Percentiles rank a stretch among this genome's conserved stretches.
Evolutionary conservation across 2,888 invertebrate genomes (phyloP).

Genomic region (Notocelia uddmanniana): DNA sequence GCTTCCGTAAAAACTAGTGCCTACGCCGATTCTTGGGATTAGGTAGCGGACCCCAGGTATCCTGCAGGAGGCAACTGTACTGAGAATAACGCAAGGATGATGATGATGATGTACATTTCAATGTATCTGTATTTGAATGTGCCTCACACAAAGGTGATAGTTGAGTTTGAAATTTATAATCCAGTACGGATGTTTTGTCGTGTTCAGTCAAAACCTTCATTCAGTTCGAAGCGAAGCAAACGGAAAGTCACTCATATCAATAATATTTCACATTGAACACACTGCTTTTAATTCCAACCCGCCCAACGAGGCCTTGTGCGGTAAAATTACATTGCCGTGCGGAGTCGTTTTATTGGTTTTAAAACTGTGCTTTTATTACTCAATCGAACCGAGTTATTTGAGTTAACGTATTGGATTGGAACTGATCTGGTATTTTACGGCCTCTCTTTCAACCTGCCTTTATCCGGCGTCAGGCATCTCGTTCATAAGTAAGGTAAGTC

Average conservation of each 20-base stretch:
- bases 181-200: too few species aligned
- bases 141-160: too few species aligned
- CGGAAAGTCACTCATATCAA: not conserved
- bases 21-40: too few species aligned
- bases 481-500: too few species aligned
- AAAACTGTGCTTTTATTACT: slow-evolving; percentile 36
- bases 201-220: too few species aligned
- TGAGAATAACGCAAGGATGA: too few species aligned
- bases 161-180: too few species aligned
- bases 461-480: not conserved
- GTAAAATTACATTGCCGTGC: slow-evolving; percentile 27
- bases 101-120: too few species aligned
- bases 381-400: slow-evolving; percentile 24
- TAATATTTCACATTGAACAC: slow-evolving; percentile 14
- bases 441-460: not conserved
- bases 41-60: too few species aligned
- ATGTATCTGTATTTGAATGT: too few species aligned
- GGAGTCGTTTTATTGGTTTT: slow-evolving; percentile 36
- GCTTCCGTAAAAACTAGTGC: too few species aligned
- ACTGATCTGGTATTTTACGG: not conserved
- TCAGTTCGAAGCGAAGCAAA: not conserved
- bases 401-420: not conserved
- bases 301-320: slow-evolving; percentile 20
- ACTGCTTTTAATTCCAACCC: slow-evolving; percentile 12
- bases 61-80: too few species aligned